Base-by-base conservation (phyloP, 1,140 invertebrate species). In the Hypsibius dujardini region DNA sequence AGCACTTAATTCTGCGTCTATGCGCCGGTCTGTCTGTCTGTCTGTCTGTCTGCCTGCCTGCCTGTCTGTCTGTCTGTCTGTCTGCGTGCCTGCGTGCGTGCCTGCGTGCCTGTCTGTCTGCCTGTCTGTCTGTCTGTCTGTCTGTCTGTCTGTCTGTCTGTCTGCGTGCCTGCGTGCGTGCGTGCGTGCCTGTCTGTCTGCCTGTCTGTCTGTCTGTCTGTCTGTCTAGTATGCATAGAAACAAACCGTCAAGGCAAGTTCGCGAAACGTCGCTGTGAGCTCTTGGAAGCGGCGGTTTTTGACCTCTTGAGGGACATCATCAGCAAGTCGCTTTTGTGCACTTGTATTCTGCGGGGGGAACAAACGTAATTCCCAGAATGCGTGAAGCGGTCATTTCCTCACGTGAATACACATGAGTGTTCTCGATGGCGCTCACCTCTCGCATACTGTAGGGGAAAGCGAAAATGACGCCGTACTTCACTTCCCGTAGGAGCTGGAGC, bases 361-460 rank as follows among this genome's bases (percentile, higher is more conserved):
- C 75, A 76, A 72, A 74, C 70, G 28, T 60, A 45, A 69, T 73
- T 72, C 73, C 59, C 73, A 74, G 69, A 47, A 74, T 7, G 46
- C 47, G 7, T 72, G 3, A 50, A n/a, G 47, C n/a, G 46, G n/a
- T n/a, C n/a, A n/a, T n/a, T n/a, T n/a, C n/a, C n/a, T n/a, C n/a
- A n/a, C n/a, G n/a, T n/a, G n/a, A n/a, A n/a, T n/a, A n/a, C n/a
- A n/a, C n/a, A n/a, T n/a, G n/a, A n/a, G n/a, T n/a, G n/a, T n/a
- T n/a, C n/a, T n/a, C n/a, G 47, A 70, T 47, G 46, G 71, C 50
- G 75, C 75, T 78, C 77, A 90, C 88, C 84, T 94, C 88, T 79
- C 94, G 84, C 90, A 96, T 92, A 77, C 92, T 96, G 78, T 97
- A 98, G 0, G 87, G 84, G 79, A 93, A 98, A 47, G 91, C 79